Percentiles rank a stretch among this genome's conserved stretches.
phyloP scores from a whole-genome alignment of 92 coral and sea anemone species.

The Porites divaricata region DNA sequence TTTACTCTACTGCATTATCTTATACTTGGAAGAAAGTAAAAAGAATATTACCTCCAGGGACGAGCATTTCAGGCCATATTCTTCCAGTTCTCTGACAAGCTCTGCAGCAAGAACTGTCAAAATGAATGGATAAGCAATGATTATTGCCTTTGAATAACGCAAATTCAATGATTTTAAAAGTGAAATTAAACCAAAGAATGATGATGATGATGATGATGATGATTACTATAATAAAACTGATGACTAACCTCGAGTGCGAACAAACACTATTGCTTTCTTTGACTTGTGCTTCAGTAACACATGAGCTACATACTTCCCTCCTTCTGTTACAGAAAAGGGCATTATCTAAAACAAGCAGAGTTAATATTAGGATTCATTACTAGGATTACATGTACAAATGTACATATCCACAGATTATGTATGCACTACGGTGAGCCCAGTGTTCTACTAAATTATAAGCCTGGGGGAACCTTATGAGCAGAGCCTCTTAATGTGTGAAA shows the following conservation, averaged over 20 bases:
- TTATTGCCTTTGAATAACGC: too few relatives aligned
- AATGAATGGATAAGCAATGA: neutral
- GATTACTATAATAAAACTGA: neutral
- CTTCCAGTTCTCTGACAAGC: constrained; percentile 60
- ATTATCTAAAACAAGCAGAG: constrained; percentile 49
- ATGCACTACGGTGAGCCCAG: too few relatives aligned
- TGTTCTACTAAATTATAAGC: too few relatives aligned
- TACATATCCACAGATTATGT: too few relatives aligned
- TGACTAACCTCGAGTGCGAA: constrained; percentile 74
- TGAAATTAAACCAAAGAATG: neutral
- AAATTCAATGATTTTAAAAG: neutral
- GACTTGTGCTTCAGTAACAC: constrained; percentile 64
- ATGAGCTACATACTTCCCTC: constrained; percentile 86
- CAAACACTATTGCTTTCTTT: constrained; percentile 64
- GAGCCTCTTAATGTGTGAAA: too few relatives aligned
- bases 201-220: too few relatives aligned
- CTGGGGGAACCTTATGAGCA: too few relatives aligned
- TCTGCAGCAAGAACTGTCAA: constrained; percentile 59
- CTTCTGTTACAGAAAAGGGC: constrained; percentile 84
- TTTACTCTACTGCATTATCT: too few relatives aligned
- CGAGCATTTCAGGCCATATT: constrained; percentile 57
- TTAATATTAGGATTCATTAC: too few relatives aligned
- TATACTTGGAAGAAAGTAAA: too few relatives aligned
- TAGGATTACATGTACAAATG: too few relatives aligned
- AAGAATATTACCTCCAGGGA: neutral